phyloP scores from a whole-genome alignment of 2,797 vertebrate species.

The Acanthopagrus latus region DNA sequence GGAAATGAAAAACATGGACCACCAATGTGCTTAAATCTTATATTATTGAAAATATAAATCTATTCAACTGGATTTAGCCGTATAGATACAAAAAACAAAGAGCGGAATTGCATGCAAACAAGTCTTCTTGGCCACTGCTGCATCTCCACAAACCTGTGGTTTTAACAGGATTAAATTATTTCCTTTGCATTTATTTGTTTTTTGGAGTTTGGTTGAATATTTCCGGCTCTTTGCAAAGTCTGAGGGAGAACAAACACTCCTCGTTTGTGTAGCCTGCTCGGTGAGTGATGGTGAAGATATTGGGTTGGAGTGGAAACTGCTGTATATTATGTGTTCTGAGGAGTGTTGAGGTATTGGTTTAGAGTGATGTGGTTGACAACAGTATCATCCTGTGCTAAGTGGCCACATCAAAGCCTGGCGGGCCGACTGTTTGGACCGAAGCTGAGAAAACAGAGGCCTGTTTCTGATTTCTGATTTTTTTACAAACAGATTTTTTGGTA shows the following conservation, averaged over 20 bases:
- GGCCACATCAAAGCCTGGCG: conserved; percentile 69
- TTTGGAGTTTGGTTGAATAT: conserved; percentile 36
- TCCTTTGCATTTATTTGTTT: conserved; percentile 41
- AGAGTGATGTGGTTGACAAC: conserved; percentile 71
- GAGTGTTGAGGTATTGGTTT: conserved; percentile 63
- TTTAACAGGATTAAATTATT: conserved; percentile 45
- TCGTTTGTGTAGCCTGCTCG: conserved; percentile 28
- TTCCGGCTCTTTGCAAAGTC: conserved; percentile 43
- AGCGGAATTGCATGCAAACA: neutral
- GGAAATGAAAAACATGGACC: conserved; percentile 6
- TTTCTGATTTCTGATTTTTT: conserved; percentile 55
- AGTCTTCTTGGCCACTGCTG: conserved; percentile 10
- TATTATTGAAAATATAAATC: conserved; percentile 26
- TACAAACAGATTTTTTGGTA: conserved; percentile 34
- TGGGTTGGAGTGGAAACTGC: conserved; percentile 51
- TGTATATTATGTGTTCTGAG: conserved; percentile 57
- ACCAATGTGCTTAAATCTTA: conserved; percentile 36
- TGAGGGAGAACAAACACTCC: conserved; percentile 47
- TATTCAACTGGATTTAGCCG: conserved; percentile 4
- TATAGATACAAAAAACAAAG: conserved; percentile 7
- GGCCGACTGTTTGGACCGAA: conserved; percentile 40
- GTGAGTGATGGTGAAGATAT: conserved; percentile 34
- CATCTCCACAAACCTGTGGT: conserved; percentile 1
- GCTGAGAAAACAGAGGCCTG: conserved; percentile 57
- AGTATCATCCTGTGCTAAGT: conserved; percentile 66